Evolutionary conservation across 1,140 invertebrate genomes (phyloP).

Genomic region (Scylla paramamosain): DNA sequence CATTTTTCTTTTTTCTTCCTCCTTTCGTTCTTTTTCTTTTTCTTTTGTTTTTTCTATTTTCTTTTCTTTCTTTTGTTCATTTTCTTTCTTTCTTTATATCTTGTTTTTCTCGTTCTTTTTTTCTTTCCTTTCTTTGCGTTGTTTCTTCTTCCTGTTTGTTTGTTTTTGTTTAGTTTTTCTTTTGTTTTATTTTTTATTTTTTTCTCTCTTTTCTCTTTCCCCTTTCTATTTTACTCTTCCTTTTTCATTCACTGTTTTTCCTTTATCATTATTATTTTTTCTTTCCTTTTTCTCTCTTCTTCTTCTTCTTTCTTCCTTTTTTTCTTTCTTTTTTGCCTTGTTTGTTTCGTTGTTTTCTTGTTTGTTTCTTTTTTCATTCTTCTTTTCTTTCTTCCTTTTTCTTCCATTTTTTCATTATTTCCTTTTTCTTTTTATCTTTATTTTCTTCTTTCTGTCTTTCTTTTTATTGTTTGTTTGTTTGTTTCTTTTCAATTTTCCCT

Average conservation of each 20-base stretch:
- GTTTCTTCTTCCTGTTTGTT: background rate
- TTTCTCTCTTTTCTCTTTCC: background rate
- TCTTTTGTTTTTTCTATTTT: background rate
- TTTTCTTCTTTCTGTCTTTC: background rate
- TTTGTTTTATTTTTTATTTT: background rate
- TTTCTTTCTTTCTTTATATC: background rate
- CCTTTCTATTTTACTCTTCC: background rate
- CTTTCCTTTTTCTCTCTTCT: background rate
- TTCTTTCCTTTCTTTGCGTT: background rate
- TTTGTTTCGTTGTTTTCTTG: background rate
- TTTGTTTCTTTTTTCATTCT: background rate
- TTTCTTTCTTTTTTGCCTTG: too few relatives aligned
- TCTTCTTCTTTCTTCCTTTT: background rate
- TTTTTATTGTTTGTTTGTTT: background rate
- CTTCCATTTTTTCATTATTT: background rate
- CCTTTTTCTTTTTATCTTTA: background rate
- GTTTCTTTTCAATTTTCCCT: background rate
- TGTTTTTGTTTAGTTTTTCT: background rate
- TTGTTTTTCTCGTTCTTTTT: background rate
- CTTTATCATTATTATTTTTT: background rate
- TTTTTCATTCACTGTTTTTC: background rate
- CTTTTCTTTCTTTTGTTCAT: background rate
- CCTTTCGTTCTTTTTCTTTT: background rate
- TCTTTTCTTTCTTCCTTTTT: background rate
- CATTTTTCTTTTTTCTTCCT: background rate